Conservation (phyloP, 2,797 vertebrate genomes). For the Propithecus perrieri region DNA sequence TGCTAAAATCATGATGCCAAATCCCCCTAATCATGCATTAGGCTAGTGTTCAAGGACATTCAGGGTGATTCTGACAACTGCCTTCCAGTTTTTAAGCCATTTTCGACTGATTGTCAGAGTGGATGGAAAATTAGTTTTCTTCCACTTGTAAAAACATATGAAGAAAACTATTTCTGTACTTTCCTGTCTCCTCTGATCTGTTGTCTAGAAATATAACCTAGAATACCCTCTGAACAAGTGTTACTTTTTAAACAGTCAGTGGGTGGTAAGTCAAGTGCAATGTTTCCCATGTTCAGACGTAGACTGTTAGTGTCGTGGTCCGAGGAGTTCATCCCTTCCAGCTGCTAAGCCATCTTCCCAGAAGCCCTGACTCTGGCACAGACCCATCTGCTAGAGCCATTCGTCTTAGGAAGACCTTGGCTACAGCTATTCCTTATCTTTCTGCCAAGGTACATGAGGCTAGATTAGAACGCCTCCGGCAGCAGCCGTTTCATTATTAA, state of each 20-base stretch:
- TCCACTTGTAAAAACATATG: slow-evolving; percentile 34
- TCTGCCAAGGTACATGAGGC: slow-evolving; percentile 6
- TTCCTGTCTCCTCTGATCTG: slow-evolving; percentile 8
- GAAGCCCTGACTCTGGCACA: neutral
- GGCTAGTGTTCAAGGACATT: neutral
- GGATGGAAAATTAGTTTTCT: slow-evolving; percentile 33
- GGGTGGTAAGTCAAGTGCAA: neutral
- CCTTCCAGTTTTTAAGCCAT: slow-evolving; percentile 38
- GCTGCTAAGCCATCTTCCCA: neutral
- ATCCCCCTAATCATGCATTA: neutral
- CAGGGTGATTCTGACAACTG: neutral
- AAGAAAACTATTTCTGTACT: slow-evolving; percentile 36
- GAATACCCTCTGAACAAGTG: neutral
- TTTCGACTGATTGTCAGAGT: slow-evolving; percentile 38
- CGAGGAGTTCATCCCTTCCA: neutral
- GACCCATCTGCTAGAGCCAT: neutral
- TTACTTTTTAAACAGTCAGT: slow-evolving; percentile 25
- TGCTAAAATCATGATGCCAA: neutral
- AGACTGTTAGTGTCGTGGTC: neutral
- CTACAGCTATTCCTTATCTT: slow-evolving; percentile 13
- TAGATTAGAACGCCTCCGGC: neutral
- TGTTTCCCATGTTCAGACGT: neutral
- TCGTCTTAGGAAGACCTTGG: neutral
- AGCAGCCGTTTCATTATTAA: neutral
- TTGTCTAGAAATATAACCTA: slow-evolving; percentile 34